These are phyloP conservation scores for Platycheirus albimanus DNA, from an alignment of 2,888 invertebrate species.

Conservation along the genomic window DNA sequence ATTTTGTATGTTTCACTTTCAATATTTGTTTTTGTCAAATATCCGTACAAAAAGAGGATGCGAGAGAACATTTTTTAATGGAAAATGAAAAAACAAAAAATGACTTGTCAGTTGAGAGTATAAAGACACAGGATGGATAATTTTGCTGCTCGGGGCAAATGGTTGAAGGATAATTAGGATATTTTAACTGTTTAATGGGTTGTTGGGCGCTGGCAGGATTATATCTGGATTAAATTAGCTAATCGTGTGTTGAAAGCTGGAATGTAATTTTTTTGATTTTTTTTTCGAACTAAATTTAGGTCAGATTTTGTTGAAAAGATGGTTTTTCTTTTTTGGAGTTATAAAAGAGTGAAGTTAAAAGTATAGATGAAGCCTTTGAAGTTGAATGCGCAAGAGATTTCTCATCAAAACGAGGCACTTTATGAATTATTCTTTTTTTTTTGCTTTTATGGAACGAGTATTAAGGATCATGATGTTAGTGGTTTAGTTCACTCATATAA, in stretches of 20 bases:
- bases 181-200: constrained; percentile 18
- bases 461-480: too few relatives aligned
- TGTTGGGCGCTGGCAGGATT: constrained; percentile 28
- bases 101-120: not conserved
- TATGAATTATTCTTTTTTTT: too few relatives aligned
- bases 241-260: not conserved
- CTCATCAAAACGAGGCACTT: too few relatives aligned
- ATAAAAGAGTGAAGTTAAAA: too few relatives aligned
- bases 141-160: not conserved
- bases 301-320: not conserved
- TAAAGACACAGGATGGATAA: not conserved
- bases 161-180: constrained; percentile 4
- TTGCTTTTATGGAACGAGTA: too few relatives aligned
- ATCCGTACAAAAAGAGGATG: not conserved
- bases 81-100: not conserved
- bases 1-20: not conserved
- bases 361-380: too few relatives aligned
- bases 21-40: not conserved
- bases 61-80: not conserved
- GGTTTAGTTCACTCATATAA: too few relatives aligned
- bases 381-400: too few relatives aligned
- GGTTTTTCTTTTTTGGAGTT: too few relatives aligned
- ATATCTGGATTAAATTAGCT: constrained; percentile 14
- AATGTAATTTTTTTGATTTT: not conserved
- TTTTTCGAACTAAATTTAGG: not conserved